Evolutionary conservation across 1,140 invertebrate species (phyloP).

Genomic region (Paracyclopina nana): DNA sequence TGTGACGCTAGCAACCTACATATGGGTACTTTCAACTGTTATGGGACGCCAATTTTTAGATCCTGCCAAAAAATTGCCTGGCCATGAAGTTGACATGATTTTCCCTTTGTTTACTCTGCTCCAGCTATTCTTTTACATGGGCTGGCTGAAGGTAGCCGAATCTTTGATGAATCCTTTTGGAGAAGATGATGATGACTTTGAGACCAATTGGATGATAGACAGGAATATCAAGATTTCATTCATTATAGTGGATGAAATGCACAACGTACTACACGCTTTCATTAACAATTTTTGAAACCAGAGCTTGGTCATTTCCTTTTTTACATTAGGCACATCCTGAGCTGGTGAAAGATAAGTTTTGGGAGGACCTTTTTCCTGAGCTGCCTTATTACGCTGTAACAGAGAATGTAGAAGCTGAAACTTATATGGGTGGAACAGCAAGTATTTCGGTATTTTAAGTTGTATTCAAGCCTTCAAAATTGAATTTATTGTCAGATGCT

Average conservation of each 20-base stretch:
- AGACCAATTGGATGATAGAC: constrained; percentile 56
- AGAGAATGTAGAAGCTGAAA: too few species aligned
- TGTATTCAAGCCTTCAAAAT: too few species aligned
- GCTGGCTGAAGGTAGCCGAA: constrained; percentile 60
- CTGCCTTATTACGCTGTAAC: too few species aligned
- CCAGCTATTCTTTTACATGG: constrained; percentile 61
- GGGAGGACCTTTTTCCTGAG: constrained; percentile 70
- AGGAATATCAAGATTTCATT: constrained; percentile 55
- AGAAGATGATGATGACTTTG: constrained; percentile 68
- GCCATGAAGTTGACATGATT: constrained; percentile 6
- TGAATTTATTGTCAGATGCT: too few species aligned
- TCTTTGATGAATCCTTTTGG: constrained; percentile 67
- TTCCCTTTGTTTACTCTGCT: constrained; percentile 36
- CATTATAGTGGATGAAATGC: constrained; percentile 70
- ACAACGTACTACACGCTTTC: too few species aligned
- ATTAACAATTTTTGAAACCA: too few species aligned
- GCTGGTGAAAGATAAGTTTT: constrained; percentile 63
- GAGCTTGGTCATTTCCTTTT: neutral
- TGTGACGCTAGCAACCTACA: constrained; percentile 70
- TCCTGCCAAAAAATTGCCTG: constrained; percentile 21
- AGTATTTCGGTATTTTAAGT: too few species aligned
- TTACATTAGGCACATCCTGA: constrained; percentile 52
- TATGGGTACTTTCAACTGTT: constrained; percentile 60
- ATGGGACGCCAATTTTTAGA: constrained; percentile 61
- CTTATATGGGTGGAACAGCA: too few species aligned